These are phyloP conservation scores for Epizoanthus rinbou DNA, from an alignment of 92 coral and sea anemone genomes.

Conservation along the genomic window DNA sequence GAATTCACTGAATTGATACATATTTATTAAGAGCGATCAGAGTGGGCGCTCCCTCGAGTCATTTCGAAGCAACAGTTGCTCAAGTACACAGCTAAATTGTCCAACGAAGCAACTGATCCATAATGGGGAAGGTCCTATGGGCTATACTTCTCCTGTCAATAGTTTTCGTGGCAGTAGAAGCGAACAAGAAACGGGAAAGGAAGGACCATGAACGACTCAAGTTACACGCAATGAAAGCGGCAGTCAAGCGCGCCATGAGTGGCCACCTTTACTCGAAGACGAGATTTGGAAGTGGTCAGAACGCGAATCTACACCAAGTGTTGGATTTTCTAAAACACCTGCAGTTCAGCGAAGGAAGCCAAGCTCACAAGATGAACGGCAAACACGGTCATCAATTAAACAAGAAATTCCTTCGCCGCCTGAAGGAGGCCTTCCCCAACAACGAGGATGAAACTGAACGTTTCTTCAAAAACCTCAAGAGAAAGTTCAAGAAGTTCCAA, in stretches of 20 bases:
- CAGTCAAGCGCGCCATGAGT: background rate
- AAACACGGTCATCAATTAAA: background rate
- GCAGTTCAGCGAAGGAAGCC: background rate
- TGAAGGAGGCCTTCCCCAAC: background rate
- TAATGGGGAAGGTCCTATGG: constrained; percentile 21
- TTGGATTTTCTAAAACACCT: constrained; percentile 17
- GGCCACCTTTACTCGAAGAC: constrained; percentile 19
- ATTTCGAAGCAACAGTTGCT: background rate
- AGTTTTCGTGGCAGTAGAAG: background rate
- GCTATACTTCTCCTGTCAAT: constrained; percentile 1
- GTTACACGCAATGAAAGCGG: background rate
- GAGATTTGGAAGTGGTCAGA: background rate
- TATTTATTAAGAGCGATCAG: background rate
- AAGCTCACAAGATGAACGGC: background rate
- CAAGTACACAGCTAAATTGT: background rate
- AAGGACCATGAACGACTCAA: constrained; percentile 9
- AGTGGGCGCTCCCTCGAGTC: background rate
- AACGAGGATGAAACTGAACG: background rate
- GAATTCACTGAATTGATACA: constrained; percentile 4
- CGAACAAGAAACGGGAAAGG: background rate
- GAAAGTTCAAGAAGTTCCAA: background rate
- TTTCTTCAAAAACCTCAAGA: background rate
- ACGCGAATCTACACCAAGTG: background rate
- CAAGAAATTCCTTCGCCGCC: constrained; percentile 3
- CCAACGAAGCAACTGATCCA: background rate